Percentiles rank a stretch among this genome's conserved stretches.
These are phyloP conservation scores for Ostrea denselamellosa DNA, from an alignment of 1,140 invertebrate genomes.

Conservation along the genomic window DNA sequence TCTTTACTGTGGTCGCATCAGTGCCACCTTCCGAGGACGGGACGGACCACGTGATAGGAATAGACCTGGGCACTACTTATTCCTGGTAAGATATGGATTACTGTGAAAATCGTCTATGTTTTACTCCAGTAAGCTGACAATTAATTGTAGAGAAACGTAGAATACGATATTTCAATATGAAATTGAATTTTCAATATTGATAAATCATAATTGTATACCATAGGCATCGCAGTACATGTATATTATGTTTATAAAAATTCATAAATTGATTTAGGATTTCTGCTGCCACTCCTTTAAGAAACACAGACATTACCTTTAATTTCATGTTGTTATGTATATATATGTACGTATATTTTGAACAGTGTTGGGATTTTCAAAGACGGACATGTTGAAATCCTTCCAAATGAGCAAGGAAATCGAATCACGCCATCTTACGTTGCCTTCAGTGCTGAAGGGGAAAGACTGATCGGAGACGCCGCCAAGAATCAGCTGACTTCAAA, in stretches of 20 bases:
- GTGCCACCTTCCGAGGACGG: not conserved
- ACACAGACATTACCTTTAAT: too few relatives aligned
- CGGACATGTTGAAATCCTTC: slow-evolving; percentile 98
- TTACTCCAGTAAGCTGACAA: too few relatives aligned
- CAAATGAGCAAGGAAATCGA: slow-evolving; percentile 98
- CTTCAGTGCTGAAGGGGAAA: slow-evolving; percentile 96
- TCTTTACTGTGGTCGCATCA: not conserved
- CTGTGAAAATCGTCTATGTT: too few relatives aligned
- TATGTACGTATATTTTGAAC: slow-evolving; percentile 45
- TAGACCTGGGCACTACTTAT: slow-evolving; percentile 95
- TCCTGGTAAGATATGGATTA: slow-evolving; percentile 89
- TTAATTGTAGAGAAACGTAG: too few relatives aligned
- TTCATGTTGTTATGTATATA: too few relatives aligned
- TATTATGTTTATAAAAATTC: too few relatives aligned
- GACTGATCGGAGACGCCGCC: slow-evolving; percentile 97
- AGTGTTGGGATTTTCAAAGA: slow-evolving; percentile 99
- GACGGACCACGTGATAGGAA: slow-evolving; percentile 79
- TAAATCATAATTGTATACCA: too few relatives aligned
- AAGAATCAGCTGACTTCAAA: slow-evolving; percentile 99
- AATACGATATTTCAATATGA: too few relatives aligned
- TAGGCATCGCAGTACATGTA: too few relatives aligned
- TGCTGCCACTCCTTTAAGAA: too few relatives aligned
- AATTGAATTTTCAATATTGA: too few relatives aligned
- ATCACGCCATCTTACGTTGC: slow-evolving; percentile 99
- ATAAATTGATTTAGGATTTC: too few relatives aligned